Conservation (phyloP, 2,888 invertebrate species). For the Apoda limacodes region DNA sequence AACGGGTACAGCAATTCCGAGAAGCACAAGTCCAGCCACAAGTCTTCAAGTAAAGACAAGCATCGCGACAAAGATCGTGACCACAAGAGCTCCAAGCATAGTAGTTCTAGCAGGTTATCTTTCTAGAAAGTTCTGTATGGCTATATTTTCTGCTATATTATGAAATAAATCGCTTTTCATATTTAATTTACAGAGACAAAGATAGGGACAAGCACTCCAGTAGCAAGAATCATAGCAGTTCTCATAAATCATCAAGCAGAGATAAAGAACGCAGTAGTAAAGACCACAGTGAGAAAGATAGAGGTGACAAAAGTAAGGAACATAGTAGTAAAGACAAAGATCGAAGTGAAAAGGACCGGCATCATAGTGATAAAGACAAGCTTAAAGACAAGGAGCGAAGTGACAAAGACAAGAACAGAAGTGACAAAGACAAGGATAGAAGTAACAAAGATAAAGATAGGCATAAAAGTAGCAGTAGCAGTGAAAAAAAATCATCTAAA, state of each 20-base stretch:
- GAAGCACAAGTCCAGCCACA: constrained; percentile 72
- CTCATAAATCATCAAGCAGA: constrained; percentile 63
- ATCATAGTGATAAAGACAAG: constrained; percentile 43
- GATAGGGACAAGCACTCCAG: constrained; percentile 68
- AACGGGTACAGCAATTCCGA: constrained; percentile 76
- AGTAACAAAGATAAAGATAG: constrained; percentile 30
- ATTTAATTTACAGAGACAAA: constrained; percentile 43
- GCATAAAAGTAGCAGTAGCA: constrained; percentile 29
- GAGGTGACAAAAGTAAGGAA: constrained; percentile 28
- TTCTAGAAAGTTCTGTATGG: constrained; percentile 44
- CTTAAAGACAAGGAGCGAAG: constrained; percentile 30
- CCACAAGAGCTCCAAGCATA: constrained; percentile 66
- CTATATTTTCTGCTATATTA: constrained; percentile 7
- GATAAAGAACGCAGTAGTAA: constrained; percentile 64
- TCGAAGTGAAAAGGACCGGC: constrained; percentile 48
- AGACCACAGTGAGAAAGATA: constrained; percentile 50
- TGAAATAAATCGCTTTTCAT: constrained; percentile 11
- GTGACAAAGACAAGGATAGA: constrained; percentile 24
- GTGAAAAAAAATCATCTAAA: constrained; percentile 45
- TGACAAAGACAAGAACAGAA: constrained; percentile 38
- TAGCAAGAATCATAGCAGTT: constrained; percentile 67
- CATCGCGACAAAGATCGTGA: constrained; percentile 76
- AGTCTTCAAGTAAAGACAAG: constrained; percentile 77
- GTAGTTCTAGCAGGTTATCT: constrained; percentile 60
- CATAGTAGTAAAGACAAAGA: constrained; percentile 29